phyloP scores from a whole-genome alignment of 30 jellyfish, hydroid and myxozoan genomes.

The Pelagia noctiluca region DNA sequence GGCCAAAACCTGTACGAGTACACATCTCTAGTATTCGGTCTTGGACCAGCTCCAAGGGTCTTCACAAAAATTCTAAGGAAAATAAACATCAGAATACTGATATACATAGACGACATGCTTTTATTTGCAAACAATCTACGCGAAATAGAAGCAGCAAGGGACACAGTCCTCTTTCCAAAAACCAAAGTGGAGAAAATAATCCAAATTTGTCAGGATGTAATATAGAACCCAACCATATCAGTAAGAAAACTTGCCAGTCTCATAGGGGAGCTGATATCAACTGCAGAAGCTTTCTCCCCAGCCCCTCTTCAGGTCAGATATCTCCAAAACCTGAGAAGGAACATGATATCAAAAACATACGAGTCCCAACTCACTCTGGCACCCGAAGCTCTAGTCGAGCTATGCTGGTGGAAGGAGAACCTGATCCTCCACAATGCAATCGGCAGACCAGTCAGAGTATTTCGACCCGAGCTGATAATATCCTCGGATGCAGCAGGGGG shows the following conservation, averaged over 20 bases:
- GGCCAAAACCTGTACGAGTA: background rate
- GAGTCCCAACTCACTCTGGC: slow-evolving; percentile 14
- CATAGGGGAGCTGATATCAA: slow-evolving; percentile 11
- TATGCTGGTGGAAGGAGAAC: slow-evolving; percentile 51
- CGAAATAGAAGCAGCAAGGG: slow-evolving; percentile 31
- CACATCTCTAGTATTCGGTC: slow-evolving; percentile 3
- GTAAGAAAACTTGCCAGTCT: slow-evolving; percentile 11
- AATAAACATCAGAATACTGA: slow-evolving; percentile 15
- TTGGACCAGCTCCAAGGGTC: slow-evolving; percentile 1
- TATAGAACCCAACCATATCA: background rate
- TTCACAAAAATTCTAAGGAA: slow-evolving; percentile 11
- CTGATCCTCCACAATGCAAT: slow-evolving; percentile 6
- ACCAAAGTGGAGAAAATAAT: too few relatives aligned
- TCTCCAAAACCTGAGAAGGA: slow-evolving; percentile 9
- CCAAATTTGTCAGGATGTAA: background rate
- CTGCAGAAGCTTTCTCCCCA: slow-evolving; percentile 36
- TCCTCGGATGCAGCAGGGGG: slow-evolving; percentile 39
- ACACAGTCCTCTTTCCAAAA: slow-evolving; percentile 19
- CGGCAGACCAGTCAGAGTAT: background rate
- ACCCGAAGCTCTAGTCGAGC: background rate
- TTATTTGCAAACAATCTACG: background rate
- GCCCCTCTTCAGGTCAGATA: slow-evolving; percentile 34
- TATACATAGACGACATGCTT: slow-evolving; percentile 48
- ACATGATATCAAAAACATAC: slow-evolving; percentile 8
- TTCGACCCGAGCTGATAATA: slow-evolving; percentile 6